A percentile compares a stretch with the other conserved stretches of the same genome.
Conservation (phyloP, 2,113 vertebrate genomes). For the Zeus faber region DNA sequence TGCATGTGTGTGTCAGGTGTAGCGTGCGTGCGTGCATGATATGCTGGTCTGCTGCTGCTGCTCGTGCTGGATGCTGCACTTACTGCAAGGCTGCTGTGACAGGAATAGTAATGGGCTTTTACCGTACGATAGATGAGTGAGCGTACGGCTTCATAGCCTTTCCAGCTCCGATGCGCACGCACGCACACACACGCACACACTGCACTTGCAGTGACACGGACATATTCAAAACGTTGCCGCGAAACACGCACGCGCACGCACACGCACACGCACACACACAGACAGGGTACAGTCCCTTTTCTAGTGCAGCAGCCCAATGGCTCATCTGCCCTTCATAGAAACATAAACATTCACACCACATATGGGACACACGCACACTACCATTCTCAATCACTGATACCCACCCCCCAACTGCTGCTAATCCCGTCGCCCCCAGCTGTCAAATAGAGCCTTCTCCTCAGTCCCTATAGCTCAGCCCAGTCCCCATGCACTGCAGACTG, state of each 20-base stretch:
- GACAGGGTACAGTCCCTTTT: slow-evolving; percentile 7
- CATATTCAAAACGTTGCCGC: no score
- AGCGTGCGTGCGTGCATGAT: slow-evolving; percentile 21
- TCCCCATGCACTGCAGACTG: slow-evolving; percentile 38
- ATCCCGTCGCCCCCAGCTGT: slow-evolving; percentile 67
- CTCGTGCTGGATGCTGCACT: slow-evolving; percentile 20
- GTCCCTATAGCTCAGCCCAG: slow-evolving; percentile 28
- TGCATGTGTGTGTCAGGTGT: slow-evolving; percentile 25
- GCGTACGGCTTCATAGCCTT: slow-evolving; percentile 44
- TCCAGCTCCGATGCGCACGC: slow-evolving; percentile 7
- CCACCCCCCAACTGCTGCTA: slow-evolving; percentile 49
- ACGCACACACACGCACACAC: slow-evolving; percentile 1
- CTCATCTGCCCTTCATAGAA: no score
- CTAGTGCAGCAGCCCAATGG: slow-evolving; percentile 14
- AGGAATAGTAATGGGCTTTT: slow-evolving; percentile 74
- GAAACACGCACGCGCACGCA: no score
- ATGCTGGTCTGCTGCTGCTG: slow-evolving; percentile 38
- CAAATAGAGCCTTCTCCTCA: slow-evolving; percentile 53
- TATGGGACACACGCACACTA: slow-evolving; percentile 30
- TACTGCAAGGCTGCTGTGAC: slow-evolving; percentile 78
- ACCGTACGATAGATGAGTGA: slow-evolving; percentile 43
- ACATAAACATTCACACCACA: slow-evolving; percentile 47
- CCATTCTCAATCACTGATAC: slow-evolving; percentile 35
- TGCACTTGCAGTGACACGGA: no score
- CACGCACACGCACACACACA: no score